Percentiles rank a stretch among this genome's conserved stretches.
Conservation (phyloP, 1,140 invertebrate species). For the Meloidogyne floridensis region DNA sequence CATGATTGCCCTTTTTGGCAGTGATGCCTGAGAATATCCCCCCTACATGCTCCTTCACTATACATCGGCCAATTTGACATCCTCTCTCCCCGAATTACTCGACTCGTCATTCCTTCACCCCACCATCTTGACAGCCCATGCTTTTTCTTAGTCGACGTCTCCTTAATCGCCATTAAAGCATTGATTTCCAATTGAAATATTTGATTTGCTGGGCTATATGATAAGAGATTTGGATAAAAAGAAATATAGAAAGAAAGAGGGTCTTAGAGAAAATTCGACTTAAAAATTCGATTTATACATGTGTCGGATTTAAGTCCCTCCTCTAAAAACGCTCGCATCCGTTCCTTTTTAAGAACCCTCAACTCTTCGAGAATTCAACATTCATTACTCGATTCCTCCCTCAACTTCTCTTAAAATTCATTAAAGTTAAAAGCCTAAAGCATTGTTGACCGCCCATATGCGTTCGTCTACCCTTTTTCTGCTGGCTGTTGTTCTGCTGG, state of each 20-base stretch:
- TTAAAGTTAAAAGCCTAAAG: not conserved
- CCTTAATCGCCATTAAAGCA: not conserved
- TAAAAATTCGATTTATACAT: not conserved
- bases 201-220: not conserved
- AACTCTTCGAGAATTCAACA: not conserved
- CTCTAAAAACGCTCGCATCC: not conserved
- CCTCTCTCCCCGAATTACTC: not conserved
- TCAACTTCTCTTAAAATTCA: too few species aligned
- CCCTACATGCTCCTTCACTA: not conserved
- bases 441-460: not conserved
- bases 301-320: not conserved
- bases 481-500: not conserved
- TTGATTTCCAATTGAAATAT: not conserved
- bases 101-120: not conserved
- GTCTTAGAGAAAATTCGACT: not conserved
- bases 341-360: not conserved
- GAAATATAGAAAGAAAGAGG: not conserved
- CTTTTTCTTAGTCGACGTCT: not conserved
- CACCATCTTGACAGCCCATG: not conserved
- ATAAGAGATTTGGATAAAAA: not conserved
- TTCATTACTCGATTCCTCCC: not conserved
- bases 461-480: not conserved
- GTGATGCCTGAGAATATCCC: not conserved
- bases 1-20: not conserved
- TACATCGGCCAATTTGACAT: not conserved